phyloP scores from a whole-genome alignment of 2,888 invertebrate species.

The Machimus atricapillus region DNA sequence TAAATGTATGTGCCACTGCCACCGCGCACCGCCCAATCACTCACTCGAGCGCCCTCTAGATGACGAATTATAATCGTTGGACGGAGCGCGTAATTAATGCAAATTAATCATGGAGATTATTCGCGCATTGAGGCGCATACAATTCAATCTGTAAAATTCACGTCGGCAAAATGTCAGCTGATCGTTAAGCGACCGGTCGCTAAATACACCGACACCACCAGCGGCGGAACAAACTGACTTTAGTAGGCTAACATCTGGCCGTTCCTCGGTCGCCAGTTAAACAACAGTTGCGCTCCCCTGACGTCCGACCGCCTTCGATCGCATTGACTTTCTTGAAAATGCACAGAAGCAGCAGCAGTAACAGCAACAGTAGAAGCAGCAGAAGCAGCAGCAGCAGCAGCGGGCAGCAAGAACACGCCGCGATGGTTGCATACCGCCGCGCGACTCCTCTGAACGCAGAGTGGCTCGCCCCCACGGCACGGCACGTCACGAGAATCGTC shows the following conservation, averaged over 20 bases:
- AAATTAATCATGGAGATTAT: no score
- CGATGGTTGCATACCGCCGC: constrained; percentile 20
- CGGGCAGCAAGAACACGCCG: constrained; percentile 18
- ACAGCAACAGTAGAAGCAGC: neutral
- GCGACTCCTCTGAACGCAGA: constrained; percentile 4
- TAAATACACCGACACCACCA: constrained; percentile 4
- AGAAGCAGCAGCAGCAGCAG: neutral
- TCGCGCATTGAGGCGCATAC: no score
- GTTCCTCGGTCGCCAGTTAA: neutral
- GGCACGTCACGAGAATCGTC: neutral
- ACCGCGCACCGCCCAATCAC: neutral
- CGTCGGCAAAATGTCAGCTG: neutral
- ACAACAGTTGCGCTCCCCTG: neutral
- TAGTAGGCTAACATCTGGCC: constrained; percentile 35
- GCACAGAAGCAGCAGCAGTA: neutral
- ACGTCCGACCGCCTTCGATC: constrained; percentile 5
- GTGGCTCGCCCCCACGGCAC: neutral
- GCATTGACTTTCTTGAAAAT: constrained; percentile 1
- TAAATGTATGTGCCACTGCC: neutral
- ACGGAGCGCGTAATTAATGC: neutral
- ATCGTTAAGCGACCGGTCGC: neutral
- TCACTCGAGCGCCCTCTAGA: neutral
- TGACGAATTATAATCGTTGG: neutral
- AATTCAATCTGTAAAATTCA: neutral
- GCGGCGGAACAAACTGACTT: constrained; percentile 21